Evolutionary conservation across 2,113 vertebrate genomes (phyloP).

Genomic region (Epinephelus lanceolatus): DNA sequence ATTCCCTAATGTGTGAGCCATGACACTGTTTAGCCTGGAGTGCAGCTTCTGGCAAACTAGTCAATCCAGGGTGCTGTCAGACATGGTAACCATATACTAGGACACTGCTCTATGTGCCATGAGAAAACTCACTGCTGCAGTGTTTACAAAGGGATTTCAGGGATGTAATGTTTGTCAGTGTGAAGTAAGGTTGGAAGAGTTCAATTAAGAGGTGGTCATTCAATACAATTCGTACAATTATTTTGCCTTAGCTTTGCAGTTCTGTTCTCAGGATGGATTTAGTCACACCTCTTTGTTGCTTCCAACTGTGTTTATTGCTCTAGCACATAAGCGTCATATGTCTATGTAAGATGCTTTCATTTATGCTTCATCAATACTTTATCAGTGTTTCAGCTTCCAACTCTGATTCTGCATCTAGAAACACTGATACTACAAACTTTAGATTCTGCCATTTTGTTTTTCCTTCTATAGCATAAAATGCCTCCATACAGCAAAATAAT

Average conservation of each 20-base stretch:
- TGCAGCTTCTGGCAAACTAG: slow-evolving; percentile 25
- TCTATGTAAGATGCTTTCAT: not conserved
- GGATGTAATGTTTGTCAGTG: not conserved
- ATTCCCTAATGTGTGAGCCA: not conserved
- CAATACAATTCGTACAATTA: not conserved
- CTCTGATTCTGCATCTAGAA: not conserved
- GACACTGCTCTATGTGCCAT: not conserved
- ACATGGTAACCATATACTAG: not conserved
- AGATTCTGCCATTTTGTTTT: not conserved
- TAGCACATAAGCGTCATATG: not conserved
- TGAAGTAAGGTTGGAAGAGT: not conserved
- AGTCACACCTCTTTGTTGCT: too few species aligned
- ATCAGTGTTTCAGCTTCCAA: not conserved
- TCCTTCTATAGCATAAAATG: not conserved
- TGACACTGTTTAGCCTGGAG: slow-evolving; percentile 1
- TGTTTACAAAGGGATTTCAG: not conserved
- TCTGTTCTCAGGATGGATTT: not conserved
- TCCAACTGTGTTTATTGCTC: not conserved
- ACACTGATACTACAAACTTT: not conserved
- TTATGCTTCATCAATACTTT: not conserved
- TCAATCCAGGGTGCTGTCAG: slow-evolving; percentile 7
- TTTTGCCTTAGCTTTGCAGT: not conserved
- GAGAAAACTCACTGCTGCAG: not conserved
- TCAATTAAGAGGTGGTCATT: not conserved
- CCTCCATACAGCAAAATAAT: not conserved